Percentiles rank a stretch among this genome's conserved stretches.
Evolutionary conservation across 1,140 invertebrate species (phyloP).

Genomic region (Drosophila asahinai): DNA sequence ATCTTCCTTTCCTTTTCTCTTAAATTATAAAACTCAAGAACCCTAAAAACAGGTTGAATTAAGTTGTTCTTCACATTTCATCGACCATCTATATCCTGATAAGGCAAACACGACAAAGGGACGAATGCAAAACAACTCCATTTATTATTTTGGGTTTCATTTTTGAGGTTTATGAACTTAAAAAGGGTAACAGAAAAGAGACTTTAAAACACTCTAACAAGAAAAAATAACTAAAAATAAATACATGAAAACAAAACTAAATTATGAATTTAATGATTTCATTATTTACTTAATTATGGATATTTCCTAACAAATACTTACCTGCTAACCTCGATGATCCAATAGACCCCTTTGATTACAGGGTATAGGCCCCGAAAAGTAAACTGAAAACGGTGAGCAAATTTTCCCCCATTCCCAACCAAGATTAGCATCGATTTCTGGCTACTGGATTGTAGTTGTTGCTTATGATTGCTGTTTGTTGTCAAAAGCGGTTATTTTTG

Average conservation of each 20-base stretch:
- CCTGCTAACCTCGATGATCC: fast-evolving
- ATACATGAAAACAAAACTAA: neutral
- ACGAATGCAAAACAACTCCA: constrained; percentile 75
- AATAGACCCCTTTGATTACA: constrained; percentile 12
- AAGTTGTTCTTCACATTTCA: constrained; percentile 27
- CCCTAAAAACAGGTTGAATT: constrained; percentile 11
- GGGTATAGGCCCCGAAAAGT: constrained; percentile 33
- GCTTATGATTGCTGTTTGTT: constrained; percentile 57
- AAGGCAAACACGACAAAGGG: constrained; percentile 48
- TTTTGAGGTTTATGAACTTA: constrained; percentile 60
- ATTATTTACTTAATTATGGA: neutral
- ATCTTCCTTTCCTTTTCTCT: no score
- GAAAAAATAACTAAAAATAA: neutral
- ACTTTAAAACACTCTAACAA: constrained; percentile 1
- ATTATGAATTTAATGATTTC: neutral
- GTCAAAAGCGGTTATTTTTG: constrained; percentile 72
- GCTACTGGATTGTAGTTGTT: constrained; percentile 64
- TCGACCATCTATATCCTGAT: constrained; percentile 34
- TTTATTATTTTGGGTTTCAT: constrained; percentile 54
- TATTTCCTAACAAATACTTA: neutral
- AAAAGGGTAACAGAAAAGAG: neutral
- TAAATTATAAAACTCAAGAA: neutral
- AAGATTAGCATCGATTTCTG: constrained; percentile 81
- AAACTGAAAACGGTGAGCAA: constrained; percentile 52
- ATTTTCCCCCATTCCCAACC: constrained; percentile 55